A percentile compares a stretch with the other conserved stretches of the same genome.
Evolutionary conservation across 1,140 invertebrate species (phyloP).

Genomic region (Drosophila sucinea): DNA sequence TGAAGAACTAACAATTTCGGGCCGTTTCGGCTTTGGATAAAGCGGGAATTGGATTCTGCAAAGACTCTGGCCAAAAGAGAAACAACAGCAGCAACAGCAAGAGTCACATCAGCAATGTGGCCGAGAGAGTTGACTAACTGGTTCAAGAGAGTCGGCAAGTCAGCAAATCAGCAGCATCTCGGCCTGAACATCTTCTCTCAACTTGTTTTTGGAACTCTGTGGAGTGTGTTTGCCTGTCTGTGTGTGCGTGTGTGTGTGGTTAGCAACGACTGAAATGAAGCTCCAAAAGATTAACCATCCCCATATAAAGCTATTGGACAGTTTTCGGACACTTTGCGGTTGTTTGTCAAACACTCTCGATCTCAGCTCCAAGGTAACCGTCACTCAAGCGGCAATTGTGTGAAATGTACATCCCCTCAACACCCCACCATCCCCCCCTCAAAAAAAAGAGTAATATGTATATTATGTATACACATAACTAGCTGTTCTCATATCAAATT

Average conservation of each 20-base stretch:
- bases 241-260: constrained; percentile 23
- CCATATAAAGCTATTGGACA: constrained; percentile 23
- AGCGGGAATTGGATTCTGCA: constrained; percentile 45
- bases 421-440: neutral
- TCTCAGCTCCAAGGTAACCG: constrained; percentile 63
- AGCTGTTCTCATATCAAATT: constrained; percentile 1
- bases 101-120: constrained; percentile 2
- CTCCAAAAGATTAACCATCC: constrained; percentile 57
- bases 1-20: constrained; percentile 81
- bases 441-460: neutral
- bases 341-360: constrained; percentile 73
- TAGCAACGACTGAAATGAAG: constrained; percentile 36
- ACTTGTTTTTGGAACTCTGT: constrained; percentile 41
- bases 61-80: constrained; percentile 21
- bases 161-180: constrained; percentile 3
- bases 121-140: constrained; percentile 42
- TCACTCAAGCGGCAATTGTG: constrained; percentile 45
- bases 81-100: constrained; percentile 15
- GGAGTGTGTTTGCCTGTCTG: constrained; percentile 2
- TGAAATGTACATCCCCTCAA: neutral
- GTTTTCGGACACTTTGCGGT: constrained; percentile 49
- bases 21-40: constrained; percentile 57
- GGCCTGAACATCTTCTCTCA: constrained; percentile 21
- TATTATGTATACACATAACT: neutral
- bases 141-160: constrained; percentile 38